phyloP scores from a whole-genome alignment of 1,140 invertebrate species.

The Eupristina koningsbergeri region DNA sequence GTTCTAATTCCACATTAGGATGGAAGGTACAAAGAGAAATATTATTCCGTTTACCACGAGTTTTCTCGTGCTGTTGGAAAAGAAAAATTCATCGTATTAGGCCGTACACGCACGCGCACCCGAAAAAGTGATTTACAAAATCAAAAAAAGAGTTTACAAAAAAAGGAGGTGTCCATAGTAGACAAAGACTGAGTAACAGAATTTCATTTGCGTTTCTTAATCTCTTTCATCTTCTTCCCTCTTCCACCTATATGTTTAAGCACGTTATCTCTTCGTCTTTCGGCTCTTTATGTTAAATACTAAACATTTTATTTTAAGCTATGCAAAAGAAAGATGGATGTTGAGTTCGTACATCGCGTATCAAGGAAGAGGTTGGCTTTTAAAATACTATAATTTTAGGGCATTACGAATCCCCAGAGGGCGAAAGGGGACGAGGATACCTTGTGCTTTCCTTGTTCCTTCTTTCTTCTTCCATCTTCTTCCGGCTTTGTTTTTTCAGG shows the following conservation, averaged over 20 bases:
- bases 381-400: constrained; percentile 63
- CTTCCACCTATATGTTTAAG: no score
- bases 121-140: neutral
- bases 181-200: constrained; percentile 22
- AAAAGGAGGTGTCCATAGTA: neutral
- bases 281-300: constrained; percentile 55
- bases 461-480: constrained; percentile 46
- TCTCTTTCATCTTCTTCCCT: neutral
- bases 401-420: constrained; percentile 61
- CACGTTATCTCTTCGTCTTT: constrained; percentile 32
- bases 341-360: neutral
- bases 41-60: neutral
- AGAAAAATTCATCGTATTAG: constrained; percentile 2
- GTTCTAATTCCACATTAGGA: neutral
- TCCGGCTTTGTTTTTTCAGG: constrained; percentile 24
- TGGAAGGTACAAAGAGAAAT: constrained; percentile 14
- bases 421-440: no score
- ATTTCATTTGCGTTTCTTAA: constrained; percentile 53
- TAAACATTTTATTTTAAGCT: constrained; percentile 61
- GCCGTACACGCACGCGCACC: no score
- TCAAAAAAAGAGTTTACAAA: neutral
- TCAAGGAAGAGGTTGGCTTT: constrained; percentile 49
- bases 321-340: constrained; percentile 40
- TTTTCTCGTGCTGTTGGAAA: neutral
- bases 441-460: constrained; percentile 27